Conservation (phyloP, 2,888 invertebrate species). For the Lepidochitona cinerea region DNA sequence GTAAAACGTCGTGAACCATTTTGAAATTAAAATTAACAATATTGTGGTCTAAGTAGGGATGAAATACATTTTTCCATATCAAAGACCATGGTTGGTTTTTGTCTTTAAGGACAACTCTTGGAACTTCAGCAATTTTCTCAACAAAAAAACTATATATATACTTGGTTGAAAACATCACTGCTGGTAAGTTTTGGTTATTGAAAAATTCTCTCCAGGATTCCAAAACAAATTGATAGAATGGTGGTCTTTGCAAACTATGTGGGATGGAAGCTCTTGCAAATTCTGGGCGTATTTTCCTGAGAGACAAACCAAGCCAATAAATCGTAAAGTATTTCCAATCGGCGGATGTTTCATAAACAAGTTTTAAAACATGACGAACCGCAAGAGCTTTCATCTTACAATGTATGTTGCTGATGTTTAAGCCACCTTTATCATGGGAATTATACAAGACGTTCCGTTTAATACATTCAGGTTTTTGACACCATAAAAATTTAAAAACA, state of each 20-base stretch:
- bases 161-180: background rate
- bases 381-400: background rate
- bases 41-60: background rate
- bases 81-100: background rate
- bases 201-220: background rate
- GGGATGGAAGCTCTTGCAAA: background rate
- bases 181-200: background rate
- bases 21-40: background rate
- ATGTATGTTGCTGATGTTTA: background rate
- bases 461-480: background rate
- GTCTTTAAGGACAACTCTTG: background rate
- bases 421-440: background rate
- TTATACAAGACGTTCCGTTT: background rate
- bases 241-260: background rate
- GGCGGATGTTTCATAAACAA: background rate
- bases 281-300: background rate
- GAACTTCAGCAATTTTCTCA: background rate
- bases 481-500: constrained; percentile 8
- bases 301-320: constrained; percentile 1
- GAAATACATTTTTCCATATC: background rate
- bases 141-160: background rate
- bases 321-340: constrained; percentile 3
- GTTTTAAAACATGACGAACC: constrained; percentile 1
- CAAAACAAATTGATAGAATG: background rate
- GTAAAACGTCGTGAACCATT: background rate